Percentiles rank a stretch among this genome's conserved stretches.
Conservation (phyloP, 2,797 vertebrate species). For the Tamandua tetradactyla region DNA sequence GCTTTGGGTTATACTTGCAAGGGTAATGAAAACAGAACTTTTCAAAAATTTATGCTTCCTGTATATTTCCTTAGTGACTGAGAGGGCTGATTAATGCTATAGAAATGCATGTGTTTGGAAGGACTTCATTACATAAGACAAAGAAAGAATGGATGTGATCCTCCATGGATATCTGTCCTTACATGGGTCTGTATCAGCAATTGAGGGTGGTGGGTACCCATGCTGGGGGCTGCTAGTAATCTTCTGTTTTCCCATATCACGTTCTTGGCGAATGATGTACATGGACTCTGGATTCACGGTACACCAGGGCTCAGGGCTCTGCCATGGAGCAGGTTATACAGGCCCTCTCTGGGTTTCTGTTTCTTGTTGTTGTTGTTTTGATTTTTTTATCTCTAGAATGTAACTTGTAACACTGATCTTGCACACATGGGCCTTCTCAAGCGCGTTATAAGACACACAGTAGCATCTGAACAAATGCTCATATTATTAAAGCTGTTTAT, state of each 20-base stretch:
- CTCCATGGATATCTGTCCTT: accelerated
- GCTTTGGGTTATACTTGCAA: background rate
- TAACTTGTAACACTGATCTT: background rate
- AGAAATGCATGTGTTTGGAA: background rate
- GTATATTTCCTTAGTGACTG: background rate
- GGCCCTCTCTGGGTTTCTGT: background rate
- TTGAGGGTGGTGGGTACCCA: background rate
- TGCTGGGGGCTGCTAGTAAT: background rate
- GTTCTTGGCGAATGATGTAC: background rate
- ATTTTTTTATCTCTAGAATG: background rate
- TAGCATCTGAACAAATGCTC: background rate
- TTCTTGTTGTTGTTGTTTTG: background rate
- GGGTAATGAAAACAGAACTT: background rate
- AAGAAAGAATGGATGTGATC: background rate
- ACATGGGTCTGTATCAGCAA: accelerated
- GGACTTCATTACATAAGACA: background rate
- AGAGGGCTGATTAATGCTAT: background rate
- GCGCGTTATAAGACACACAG: background rate
- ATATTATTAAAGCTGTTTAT: background rate
- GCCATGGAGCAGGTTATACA: background rate
- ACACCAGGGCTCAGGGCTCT: background rate
- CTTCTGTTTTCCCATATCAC: background rate
- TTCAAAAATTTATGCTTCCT: background rate
- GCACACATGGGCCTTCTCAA: background rate
- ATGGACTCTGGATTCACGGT: background rate